Evolutionary conservation across 2,888 invertebrate genomes (phyloP).

Genomic region (Lypha dubia): DNA sequence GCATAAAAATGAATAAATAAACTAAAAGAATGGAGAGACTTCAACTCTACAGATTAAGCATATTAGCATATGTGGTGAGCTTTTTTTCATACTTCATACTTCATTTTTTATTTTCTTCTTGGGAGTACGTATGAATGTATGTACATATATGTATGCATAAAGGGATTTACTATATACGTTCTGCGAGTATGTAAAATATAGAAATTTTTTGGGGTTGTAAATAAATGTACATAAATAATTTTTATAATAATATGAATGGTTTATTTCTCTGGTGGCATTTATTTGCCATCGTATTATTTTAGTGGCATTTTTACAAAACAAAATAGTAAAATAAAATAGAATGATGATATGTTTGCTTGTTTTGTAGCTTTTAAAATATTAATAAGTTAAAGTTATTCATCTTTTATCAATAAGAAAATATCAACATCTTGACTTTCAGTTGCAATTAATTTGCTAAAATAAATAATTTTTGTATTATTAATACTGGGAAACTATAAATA

Average conservation of each 20-base stretch:
- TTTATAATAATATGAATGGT: slow-evolving; percentile 20
- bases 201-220: slow-evolving; percentile 30
- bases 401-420: too few relatives aligned
- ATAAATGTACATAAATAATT: neutral
- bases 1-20: slow-evolving; percentile 46
- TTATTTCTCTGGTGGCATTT: slow-evolving; percentile 60
- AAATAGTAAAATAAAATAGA: slow-evolving; percentile 9
- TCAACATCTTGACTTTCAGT: neutral
- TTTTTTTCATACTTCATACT: slow-evolving; percentile 39
- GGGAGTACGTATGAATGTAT: too few relatives aligned
- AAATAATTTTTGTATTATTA: too few relatives aligned
- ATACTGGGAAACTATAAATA: too few relatives aligned
- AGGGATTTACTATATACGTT: slow-evolving; percentile 26
- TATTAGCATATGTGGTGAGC: slow-evolving; percentile 68
- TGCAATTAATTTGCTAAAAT: too few relatives aligned
- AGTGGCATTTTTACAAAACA: slow-evolving; percentile 10
- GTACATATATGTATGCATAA: neutral
- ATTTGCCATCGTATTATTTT: slow-evolving; percentile 49
- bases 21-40: slow-evolving; percentile 8
- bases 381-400: slow-evolving; percentile 42
- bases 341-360: slow-evolving; percentile 40
- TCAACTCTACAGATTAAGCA: slow-evolving; percentile 53
- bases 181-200: neutral
- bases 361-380: slow-evolving; percentile 38
- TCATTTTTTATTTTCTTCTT: slow-evolving; percentile 17